These are phyloP conservation scores for Philantomba maxwellii DNA, from an alignment of 2,113 vertebrate genomes.

Conservation along the genomic window DNA sequence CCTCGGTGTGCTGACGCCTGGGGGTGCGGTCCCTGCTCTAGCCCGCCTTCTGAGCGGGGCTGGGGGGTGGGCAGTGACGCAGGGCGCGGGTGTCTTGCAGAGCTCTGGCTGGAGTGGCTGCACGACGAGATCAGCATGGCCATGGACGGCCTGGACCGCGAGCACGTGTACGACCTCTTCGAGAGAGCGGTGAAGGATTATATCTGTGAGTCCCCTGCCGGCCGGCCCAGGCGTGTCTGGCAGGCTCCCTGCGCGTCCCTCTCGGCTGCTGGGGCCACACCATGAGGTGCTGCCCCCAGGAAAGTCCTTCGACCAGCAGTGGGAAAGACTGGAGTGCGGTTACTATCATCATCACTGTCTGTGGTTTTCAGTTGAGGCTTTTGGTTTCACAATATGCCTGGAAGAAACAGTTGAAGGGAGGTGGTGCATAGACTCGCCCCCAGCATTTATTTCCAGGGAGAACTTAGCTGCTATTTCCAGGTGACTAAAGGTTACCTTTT, in stretches of 20 bases:
- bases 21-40: neutral
- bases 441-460: neutral
- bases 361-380: neutral
- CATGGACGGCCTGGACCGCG: slow-evolving; percentile 84
- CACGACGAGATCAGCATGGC: slow-evolving; percentile 94
- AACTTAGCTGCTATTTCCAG: neutral
- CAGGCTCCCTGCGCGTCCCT: rapidly evolving
- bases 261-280: neutral
- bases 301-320: rapidly evolving
- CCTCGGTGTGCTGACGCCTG: rapidly evolving
- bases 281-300: neutral
- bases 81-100: slow-evolving; percentile 70
- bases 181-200: slow-evolving; percentile 94
- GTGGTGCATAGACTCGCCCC: neutral
- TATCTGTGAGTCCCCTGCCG: slow-evolving; percentile 86
- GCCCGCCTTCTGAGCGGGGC: neutral
- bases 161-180: slow-evolving; percentile 92
- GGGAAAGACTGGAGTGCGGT: neutral
- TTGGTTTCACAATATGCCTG: neutral
- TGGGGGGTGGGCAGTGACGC: neutral
- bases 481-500: neutral
- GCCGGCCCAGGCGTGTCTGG: rapidly evolving
- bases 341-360: neutral
- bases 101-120: slow-evolving; percentile 98
- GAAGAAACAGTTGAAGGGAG: neutral